A percentile compares a stretch with the other conserved stretches of the same genome.
These are phyloP conservation scores for Esox masquinongy DNA, from an alignment of 2,797 vertebrate genomes.

Conservation along the genomic window DNA sequence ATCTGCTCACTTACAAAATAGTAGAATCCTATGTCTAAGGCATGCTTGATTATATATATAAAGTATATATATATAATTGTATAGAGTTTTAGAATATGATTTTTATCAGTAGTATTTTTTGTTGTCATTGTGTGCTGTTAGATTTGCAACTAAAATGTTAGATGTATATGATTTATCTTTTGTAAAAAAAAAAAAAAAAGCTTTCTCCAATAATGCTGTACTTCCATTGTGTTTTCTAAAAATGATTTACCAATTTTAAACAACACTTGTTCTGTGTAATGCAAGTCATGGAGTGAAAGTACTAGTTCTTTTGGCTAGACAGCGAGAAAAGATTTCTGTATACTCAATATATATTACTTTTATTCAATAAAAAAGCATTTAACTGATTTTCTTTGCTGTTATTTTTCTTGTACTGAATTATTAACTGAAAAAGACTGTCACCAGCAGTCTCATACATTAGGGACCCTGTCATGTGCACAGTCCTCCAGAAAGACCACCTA, in stretches of 20 bases:
- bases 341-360: constrained; percentile 38
- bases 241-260: constrained; percentile 26
- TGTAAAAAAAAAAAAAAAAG: constrained; percentile 1
- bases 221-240: background rate
- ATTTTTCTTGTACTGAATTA: constrained; percentile 6
- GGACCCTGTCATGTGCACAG: background rate
- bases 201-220: background rate
- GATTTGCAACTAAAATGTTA: constrained; percentile 32
- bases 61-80: constrained; percentile 33
- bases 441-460: too few species aligned
- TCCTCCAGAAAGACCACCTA: background rate
- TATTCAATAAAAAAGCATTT: constrained; percentile 61
- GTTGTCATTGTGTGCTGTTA: constrained; percentile 16
- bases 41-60: constrained; percentile 22
- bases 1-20: constrained; percentile 20
- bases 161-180: constrained; percentile 18
- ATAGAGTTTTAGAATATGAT: constrained; percentile 24
- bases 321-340: constrained; percentile 37
- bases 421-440: too few species aligned
- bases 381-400: constrained; percentile 16
- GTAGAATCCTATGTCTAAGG: constrained; percentile 40
- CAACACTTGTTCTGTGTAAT: constrained; percentile 21
- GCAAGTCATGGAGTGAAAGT: constrained; percentile 44
- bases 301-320: constrained; percentile 42
- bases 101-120: constrained; percentile 49